These are phyloP conservation scores for Puffinus mauretanicus DNA, from an alignment of 2,113 vertebrate genomes.

Conservation along the genomic window DNA sequence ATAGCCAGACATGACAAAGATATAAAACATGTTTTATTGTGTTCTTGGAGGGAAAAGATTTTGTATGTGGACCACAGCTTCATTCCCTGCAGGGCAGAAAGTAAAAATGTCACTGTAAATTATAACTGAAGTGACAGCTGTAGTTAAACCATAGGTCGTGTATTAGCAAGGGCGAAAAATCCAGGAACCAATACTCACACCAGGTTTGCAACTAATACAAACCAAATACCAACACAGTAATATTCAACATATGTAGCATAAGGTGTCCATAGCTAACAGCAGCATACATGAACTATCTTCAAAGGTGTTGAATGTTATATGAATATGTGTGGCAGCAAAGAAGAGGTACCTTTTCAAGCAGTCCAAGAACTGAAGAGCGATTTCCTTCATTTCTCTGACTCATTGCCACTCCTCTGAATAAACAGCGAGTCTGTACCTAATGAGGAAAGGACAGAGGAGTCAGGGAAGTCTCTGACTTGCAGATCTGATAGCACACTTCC, in stretches of 20 bases:
- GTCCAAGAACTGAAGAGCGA: not conserved
- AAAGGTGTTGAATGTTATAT: not conserved
- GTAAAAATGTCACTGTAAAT: not conserved
- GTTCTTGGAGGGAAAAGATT: not conserved
- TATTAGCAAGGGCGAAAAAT: not conserved
- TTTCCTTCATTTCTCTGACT: not conserved
- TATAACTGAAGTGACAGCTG: not conserved
- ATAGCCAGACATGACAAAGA: not conserved
- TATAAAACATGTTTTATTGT: not conserved
- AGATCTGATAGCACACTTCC: not conserved
- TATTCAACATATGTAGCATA: fast-evolving
- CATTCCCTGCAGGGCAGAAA: not conserved
- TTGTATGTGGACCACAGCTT: not conserved
- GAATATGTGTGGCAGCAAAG: not conserved
- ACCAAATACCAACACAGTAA: not conserved
- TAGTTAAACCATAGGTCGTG: not conserved
- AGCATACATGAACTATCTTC: not conserved
- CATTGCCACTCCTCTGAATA: not conserved
- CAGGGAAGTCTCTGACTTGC: not conserved
- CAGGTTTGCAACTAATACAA: not conserved
- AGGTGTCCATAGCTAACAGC: not conserved
- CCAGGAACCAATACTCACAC: not conserved
- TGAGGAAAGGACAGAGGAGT: not conserved
- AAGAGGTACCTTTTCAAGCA: not conserved
- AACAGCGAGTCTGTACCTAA: not conserved